Evolutionary conservation across 2,888 invertebrate genomes (phyloP), one percentile per base, ranked within the genome.

Genomic region (Chrysolina oricalcia): DNA sequence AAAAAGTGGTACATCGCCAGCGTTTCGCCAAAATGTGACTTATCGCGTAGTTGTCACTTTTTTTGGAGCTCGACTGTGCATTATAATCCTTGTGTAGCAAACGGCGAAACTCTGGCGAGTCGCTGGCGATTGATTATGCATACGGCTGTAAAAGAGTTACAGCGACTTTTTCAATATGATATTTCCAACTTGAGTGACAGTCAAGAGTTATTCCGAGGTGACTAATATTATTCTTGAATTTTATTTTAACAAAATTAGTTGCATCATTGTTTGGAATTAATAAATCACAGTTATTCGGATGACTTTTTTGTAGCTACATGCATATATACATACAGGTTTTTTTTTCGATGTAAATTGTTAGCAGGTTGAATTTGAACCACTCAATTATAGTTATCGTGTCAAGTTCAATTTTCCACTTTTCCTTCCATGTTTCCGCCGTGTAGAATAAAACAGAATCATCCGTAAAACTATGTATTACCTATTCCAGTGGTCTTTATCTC

Each of bases 211-310:
- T 35, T 35, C 63, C 63, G 63, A 63, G 63, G 63, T 63, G 27
- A 35, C 27, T 35, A 63, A 35, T 63, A 63, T 15, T 2, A 27
- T 63, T 27, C 27, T 27, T 63, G 27, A 27, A 63, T 63, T 63
- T 63, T 27, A 63, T 63, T 63, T 63, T 27, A 40, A 63, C 27
- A 5, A 15, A 11, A 2, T 63, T 63, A 15, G 35, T 63, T 1
- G 35, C 27, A 40, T 40, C 59, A 19, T 19, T 63, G 15, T 63
- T 13, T 63, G 63, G 63, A 35, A 63, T 63, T 63, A 35, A 4
- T 63, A 63, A 13, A 35, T 63, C 63, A 35, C 63, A 35, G 63
- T 63, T 10, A 27, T 63, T 63, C 63, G 63, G 63, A 63, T 35
- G 63, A 63, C 35, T 3, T 63, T 63, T 59, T 59, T 59, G 59